Evolutionary conservation across 2,113 vertebrate species (phyloP).

Genomic region (Misgurnus anguillicaudatus): DNA sequence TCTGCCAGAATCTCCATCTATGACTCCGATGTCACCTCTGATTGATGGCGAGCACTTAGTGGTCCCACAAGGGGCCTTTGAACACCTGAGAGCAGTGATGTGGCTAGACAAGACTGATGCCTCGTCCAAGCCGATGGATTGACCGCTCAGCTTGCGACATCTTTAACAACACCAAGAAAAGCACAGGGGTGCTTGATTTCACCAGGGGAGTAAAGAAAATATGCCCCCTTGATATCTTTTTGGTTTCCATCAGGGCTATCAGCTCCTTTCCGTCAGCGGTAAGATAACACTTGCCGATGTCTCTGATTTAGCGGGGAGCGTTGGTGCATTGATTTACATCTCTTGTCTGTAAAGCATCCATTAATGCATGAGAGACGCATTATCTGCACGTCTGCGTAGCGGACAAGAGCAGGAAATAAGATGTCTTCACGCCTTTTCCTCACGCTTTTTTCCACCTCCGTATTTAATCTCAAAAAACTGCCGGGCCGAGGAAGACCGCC

Average conservation of each 20-base stretch:
- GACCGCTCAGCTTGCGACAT: constrained; percentile 25
- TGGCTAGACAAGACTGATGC: constrained; percentile 56
- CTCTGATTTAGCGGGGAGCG: constrained; percentile 62
- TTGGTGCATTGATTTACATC: constrained; percentile 71
- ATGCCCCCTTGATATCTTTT: constrained; percentile 52
- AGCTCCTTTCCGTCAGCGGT: constrained; percentile 58
- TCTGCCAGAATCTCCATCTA: constrained; percentile 32
- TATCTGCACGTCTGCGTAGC: constrained; percentile 63
- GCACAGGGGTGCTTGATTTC: constrained; percentile 30
- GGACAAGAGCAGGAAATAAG: constrained; percentile 58
- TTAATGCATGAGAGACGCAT: constrained; percentile 69
- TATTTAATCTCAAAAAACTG: constrained; percentile 41
- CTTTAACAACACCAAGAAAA: constrained; percentile 7
- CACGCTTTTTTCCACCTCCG: constrained; percentile 35
- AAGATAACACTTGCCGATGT: constrained; percentile 64
- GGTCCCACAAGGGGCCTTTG: constrained; percentile 47
- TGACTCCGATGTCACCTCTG: constrained; percentile 59
- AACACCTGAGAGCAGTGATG: constrained; percentile 48
- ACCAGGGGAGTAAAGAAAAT: constrained; percentile 30
- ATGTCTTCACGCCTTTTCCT: constrained; percentile 46
- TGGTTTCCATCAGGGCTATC: constrained; percentile 53
- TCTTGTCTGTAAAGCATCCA: constrained; percentile 69
- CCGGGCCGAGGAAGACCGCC: constrained; percentile 33
- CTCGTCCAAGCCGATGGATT: constrained; percentile 43
- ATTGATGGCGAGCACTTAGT: constrained; percentile 65